These are phyloP conservation scores for Bos javanicus DNA, from an alignment of 2,113 vertebrate species.

Conservation along the genomic window DNA sequence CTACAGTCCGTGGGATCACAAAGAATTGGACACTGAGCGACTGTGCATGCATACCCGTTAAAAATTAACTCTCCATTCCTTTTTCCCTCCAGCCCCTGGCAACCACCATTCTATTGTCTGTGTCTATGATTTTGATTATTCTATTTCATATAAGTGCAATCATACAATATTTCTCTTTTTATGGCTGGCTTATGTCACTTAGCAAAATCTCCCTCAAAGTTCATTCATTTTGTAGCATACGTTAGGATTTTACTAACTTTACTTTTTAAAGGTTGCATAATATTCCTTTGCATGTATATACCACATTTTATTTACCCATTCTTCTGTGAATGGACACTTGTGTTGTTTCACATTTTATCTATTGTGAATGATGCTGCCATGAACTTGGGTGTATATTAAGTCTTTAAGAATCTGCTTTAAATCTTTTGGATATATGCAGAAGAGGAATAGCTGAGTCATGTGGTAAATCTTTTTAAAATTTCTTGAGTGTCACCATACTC, in stretches of 20 bases:
- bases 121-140: neutral
- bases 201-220: neutral
- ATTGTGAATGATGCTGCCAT: neutral
- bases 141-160: neutral
- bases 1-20: neutral
- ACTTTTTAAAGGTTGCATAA: neutral
- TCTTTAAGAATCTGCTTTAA: neutral
- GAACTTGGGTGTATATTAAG: neutral
- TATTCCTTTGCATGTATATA: neutral
- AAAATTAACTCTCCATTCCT: neutral
- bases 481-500: neutral
- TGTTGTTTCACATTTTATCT: neutral
- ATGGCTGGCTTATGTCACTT: neutral
- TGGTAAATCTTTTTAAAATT: neutral
- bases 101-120: neutral
- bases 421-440: neutral
- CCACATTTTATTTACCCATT: neutral
- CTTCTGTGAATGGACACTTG: neutral
- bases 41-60: neutral
- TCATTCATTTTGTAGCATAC: neutral
- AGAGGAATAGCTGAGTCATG: neutral
- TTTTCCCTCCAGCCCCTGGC: neutral
- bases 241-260: neutral
- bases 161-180: neutral
- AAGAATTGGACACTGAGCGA: neutral